Conservation (phyloP, 2,113 vertebrate genomes). For the Protobothrops mucrosquamatus region DNA sequence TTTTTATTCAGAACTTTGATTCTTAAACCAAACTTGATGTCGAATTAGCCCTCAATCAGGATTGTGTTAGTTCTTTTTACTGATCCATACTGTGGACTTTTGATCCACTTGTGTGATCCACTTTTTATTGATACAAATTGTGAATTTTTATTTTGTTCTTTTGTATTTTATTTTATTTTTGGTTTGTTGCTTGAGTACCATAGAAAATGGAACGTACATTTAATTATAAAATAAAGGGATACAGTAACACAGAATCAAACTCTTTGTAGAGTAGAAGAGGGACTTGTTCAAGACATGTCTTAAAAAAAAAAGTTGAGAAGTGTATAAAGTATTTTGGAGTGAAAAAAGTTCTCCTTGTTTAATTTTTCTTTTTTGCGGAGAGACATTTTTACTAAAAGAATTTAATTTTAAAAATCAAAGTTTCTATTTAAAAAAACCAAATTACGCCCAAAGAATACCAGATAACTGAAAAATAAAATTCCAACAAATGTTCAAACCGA, state of each 20-base stretch:
- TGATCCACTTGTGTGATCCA: neutral
- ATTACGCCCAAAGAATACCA: neutral
- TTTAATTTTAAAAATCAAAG: neutral
- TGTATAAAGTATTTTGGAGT: neutral
- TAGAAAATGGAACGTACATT: neutral
- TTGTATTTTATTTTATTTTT: neutral
- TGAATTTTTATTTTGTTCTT: neutral
- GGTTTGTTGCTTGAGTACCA: neutral
- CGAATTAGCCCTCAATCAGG: neutral
- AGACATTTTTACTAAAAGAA: neutral
- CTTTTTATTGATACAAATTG: neutral
- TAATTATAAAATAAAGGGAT: neutral
- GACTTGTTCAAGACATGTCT: neutral
- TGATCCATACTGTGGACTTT: neutral
- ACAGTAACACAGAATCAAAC: neutral
- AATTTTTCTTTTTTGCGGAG: no score
- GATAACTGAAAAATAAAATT: conserved; percentile 18
- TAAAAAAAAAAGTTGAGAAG: neutral
- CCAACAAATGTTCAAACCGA: conserved; percentile 29
- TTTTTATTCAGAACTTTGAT: neutral
- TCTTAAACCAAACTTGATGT: neutral
- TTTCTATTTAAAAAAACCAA: neutral
- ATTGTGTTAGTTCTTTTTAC: neutral
- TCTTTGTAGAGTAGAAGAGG: neutral
- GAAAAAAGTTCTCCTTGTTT: neutral